Evolutionary conservation across 2,888 invertebrate species (phyloP), one percentile per base, ranked within the genome.

Genomic region (Muschampia plurimacula): DNA sequence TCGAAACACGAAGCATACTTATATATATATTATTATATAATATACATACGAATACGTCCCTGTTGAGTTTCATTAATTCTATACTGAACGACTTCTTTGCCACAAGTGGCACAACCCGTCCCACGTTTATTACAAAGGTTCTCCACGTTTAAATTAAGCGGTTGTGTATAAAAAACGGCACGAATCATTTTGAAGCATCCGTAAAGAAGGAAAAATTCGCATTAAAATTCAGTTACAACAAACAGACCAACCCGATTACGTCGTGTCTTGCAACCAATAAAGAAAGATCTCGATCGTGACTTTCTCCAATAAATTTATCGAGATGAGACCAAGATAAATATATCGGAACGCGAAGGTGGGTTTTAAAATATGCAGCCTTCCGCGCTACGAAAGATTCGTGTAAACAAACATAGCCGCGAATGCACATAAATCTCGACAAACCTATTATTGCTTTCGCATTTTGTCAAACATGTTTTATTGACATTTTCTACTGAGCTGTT

Each of bases 241-340:
- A 85, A 83, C 77, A 81, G 77, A 75, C 82, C 85, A 85, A 82
- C 12, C 80, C 81, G 84, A 87, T 89, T 86, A 87, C 83, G 83
- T 84, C 84, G 80, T 80, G 80, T 78, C 80, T 80, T 77, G 84
- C 81, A 89, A 89, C 84, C 89, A 88, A 91, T 89, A 91, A 86
- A 86, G 82, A 86, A 83, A 85, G 84, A 86, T 85, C 83, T 82
- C 82, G 86, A 85, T 86, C 86, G 87, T 83, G 86, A 88, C 86
- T 86, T 88, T 85, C 87, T 84, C 86, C 89, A 89, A 91, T 90
- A 92, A 91, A 91, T 91, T 91, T 89, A 89, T 91, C 89, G 89
- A 89, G 87, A 91, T 89, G 90, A 91, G 88, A 88, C 88, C 84
- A 91, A 91, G 89, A 91, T 91, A 91, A 93, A 92, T 87, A 92